Evolutionary conservation across 2,113 vertebrate species (phyloP).

Genomic region (Neotoma lepida): DNA sequence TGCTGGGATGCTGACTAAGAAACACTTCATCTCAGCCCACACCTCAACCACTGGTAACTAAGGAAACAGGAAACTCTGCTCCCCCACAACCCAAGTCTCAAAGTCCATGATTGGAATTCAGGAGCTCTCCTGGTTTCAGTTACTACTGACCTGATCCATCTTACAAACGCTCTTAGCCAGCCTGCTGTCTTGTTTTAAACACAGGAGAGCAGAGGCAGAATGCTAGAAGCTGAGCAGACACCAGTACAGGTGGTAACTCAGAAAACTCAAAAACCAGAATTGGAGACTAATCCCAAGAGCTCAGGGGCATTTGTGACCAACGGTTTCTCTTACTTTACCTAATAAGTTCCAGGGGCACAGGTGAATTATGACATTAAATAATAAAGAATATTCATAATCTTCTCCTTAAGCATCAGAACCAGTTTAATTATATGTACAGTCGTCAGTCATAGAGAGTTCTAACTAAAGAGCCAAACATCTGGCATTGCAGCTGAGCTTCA

Average conservation of each 20-base stretch:
- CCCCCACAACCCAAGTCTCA: neutral
- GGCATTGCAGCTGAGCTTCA: neutral
- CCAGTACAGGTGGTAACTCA: neutral
- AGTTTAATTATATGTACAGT: neutral
- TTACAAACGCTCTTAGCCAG: neutral
- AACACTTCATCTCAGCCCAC: neutral
- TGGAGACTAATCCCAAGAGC: neutral
- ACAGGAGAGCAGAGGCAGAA: neutral
- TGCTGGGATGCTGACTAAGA: neutral
- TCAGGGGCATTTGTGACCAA: neutral
- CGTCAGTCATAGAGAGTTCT: neutral
- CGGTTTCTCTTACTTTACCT: neutral
- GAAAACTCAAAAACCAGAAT: neutral
- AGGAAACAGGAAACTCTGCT: neutral
- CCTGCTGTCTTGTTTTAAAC: neutral
- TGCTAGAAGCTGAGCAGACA: rapidly evolving
- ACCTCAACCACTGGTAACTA: rapidly evolving
- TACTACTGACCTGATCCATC: too few relatives aligned
- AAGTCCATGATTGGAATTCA: too few relatives aligned
- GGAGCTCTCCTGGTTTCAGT: neutral
- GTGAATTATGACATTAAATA: neutral
- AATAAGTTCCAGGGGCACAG: neutral
- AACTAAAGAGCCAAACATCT: neutral
- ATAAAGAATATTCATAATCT: neutral
- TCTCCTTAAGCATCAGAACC: neutral